These are phyloP conservation scores for Corvus hawaiiensis DNA, from an alignment of 2,113 vertebrate species.

Conservation along the genomic window DNA sequence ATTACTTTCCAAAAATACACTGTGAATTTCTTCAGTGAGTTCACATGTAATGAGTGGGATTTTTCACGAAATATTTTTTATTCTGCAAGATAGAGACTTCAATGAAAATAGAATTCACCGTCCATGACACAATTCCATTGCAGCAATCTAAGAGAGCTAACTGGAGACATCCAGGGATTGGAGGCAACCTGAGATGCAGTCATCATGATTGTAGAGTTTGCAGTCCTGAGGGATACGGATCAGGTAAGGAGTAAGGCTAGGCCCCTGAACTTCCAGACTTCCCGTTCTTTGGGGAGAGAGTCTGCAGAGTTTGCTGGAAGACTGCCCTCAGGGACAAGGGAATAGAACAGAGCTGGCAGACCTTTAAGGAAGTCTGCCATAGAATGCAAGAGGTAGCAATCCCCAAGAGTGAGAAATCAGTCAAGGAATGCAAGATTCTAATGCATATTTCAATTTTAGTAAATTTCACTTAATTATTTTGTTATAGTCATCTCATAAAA, in stretches of 20 bases:
- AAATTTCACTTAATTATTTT: neutral
- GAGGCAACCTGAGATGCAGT: neutral
- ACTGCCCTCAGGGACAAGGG: too few species aligned
- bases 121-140: neutral
- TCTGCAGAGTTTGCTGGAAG: neutral
- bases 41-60: fast-evolving
- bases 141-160: neutral
- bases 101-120: neutral
- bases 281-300: too few species aligned
- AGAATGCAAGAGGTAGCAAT: neutral
- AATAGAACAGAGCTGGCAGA: neutral
- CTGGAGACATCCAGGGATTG: too few species aligned
- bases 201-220: neutral
- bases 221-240: neutral
- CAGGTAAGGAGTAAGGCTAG: neutral
- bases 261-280: neutral
- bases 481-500: neutral
- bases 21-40: neutral
- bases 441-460: neutral
- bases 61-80: neutral
- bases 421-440: neutral
- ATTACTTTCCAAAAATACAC: neutral
- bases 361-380: neutral
- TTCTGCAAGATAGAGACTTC: neutral
- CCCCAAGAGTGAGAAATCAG: neutral